These are phyloP conservation scores for Hyperoplus lanceolatus DNA, from an alignment of 2,797 vertebrate genomes.

Conservation along the genomic window DNA sequence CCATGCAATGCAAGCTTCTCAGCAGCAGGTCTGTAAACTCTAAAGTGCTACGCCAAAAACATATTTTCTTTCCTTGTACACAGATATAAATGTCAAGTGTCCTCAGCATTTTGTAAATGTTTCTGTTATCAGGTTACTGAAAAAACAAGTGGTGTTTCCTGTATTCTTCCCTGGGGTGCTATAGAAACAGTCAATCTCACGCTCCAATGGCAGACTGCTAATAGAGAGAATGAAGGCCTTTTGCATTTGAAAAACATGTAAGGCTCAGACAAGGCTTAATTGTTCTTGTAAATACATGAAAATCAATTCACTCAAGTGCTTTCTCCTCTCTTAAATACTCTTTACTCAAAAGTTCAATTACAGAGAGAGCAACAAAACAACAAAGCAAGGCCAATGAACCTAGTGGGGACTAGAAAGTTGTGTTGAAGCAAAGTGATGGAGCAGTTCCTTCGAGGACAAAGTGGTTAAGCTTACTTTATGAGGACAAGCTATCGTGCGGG, in stretches of 20 bases:
- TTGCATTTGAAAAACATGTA: conserved; percentile 23
- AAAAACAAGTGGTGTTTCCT: background rate
- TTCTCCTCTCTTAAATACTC: conserved; percentile 34
- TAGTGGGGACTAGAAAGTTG: background rate
- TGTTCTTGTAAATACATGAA: conserved; percentile 31
- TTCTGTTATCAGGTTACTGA: conserved; percentile 2
- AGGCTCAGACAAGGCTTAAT: conserved; percentile 22
- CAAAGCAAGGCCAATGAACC: conserved; percentile 11
- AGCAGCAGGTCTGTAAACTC: conserved; percentile 2
- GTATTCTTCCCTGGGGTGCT: background rate
- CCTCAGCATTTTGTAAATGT: background rate
- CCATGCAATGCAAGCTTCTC: background rate
- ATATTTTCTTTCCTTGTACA: background rate
- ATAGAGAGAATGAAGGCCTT: conserved; percentile 16
- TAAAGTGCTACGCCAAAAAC: background rate
- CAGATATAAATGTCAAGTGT: conserved; percentile 20
- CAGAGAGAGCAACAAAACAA: conserved; percentile 18
- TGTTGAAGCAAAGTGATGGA: background rate
- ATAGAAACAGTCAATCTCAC: conserved; percentile 17
- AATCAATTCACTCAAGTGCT: conserved; percentile 41
- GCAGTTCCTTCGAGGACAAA: background rate
- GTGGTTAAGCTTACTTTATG: conserved; percentile 93
- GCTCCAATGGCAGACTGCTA: conserved; percentile 2
- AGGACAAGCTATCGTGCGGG: conserved; percentile 98
- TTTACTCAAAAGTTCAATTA: conserved; percentile 25